These are phyloP conservation scores for Eira barbara DNA, from an alignment of 2,113 vertebrate genomes.

Conservation along the genomic window DNA sequence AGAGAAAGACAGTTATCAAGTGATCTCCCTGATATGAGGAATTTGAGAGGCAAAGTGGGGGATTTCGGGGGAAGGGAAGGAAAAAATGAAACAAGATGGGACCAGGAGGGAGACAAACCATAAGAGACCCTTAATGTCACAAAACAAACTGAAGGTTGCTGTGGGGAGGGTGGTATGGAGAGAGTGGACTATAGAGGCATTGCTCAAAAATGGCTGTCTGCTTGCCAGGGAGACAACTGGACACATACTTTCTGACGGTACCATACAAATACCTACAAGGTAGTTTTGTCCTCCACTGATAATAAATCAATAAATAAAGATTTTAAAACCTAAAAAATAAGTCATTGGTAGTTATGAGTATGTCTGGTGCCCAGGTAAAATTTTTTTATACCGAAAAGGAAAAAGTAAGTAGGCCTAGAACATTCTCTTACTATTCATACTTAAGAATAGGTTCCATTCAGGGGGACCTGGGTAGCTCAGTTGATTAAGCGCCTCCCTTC, in stretches of 20 bases:
- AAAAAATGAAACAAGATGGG: no score
- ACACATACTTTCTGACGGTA: neutral
- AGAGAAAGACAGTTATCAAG: no score
- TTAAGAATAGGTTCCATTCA: neutral
- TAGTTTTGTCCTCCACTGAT: neutral
- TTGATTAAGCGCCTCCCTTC: no score
- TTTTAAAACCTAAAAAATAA: neutral
- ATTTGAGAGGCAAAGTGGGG: no score
- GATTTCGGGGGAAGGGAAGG: no score
- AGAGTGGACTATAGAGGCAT: neutral
- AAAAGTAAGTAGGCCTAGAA: neutral
- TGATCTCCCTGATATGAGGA: no score
- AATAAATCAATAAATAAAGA: neutral
- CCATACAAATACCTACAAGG: neutral
- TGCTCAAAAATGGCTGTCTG: neutral
- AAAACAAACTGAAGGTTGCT: no score
- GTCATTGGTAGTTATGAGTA: neutral
- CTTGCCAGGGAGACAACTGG: neutral
- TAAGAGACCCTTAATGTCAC: no score
- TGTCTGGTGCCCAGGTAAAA: neutral
- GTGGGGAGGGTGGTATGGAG: no score
- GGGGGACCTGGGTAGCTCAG: no score
- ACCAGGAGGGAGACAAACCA: no score
- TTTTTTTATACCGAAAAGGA: neutral
- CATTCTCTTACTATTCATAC: neutral